Evolutionary conservation across 1,140 invertebrate species (phyloP), one percentile per base, ranked within the genome.

Genomic region (Aphelenchoides besseyi): DNA sequence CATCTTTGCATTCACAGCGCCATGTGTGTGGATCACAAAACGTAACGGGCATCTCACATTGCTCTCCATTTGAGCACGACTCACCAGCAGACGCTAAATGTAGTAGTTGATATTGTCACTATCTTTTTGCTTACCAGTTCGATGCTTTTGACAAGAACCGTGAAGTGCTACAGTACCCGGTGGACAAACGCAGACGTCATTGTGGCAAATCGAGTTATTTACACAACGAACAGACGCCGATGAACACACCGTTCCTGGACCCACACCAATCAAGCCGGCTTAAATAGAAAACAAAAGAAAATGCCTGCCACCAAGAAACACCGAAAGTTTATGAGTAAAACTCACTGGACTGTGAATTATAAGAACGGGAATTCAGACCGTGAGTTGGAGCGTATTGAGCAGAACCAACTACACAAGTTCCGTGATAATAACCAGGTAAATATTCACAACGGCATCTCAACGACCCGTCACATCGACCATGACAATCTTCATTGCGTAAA

Each of bases 141-240:
- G 23, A 3, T 23, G 62, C 3, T 8, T n/a, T 5, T 8, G 3
- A 28, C 62, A 64, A 18, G 62, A 5, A 8, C 62, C 62, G 23
- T 52, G 5, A 3, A 64, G n/a, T 8, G 62, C 62, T 8, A 64
- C 28, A n/a, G 3, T 52, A n/a, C 57, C 79, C 76, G 1, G 74
- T 57, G 74, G 69, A 33, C 76, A 78, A 29, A 78, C 32, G 55
- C 76, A 78, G 16, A 68, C 35, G 5, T 79, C 79, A 52, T 73
- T 69, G 9, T 48, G 36, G 57, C 76, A 78, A 5, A 37, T 66
- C 2, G 73, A 71, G 37, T 79, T 79, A 28, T 72, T 72, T 0
- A 74, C 28, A 67, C 76, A 81, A 23, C 66, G 77, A 8, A 64
- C 23, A 5, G 26, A 12, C 53, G 5, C 9, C 28, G 3, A 5